These are phyloP conservation scores for Altica lythri DNA, from an alignment of 2,888 invertebrate species.

Conservation along the genomic window DNA sequence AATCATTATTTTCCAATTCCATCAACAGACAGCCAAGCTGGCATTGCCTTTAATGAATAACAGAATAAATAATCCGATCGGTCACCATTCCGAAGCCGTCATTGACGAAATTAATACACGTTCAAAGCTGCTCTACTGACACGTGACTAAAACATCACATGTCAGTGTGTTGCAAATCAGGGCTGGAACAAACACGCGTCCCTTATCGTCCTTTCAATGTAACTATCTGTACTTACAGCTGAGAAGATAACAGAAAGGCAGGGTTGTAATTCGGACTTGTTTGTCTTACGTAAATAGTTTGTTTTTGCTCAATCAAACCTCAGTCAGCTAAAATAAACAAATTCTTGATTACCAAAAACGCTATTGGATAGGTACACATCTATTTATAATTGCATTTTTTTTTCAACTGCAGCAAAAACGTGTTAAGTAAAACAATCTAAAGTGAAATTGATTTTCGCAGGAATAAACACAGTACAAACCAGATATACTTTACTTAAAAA, in stretches of 20 bases:
- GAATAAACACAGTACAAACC: no score
- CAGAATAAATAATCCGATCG: conserved; percentile 18
- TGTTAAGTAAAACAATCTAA: no score
- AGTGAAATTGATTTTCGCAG: no score
- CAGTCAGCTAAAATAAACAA: no score
- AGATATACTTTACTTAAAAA: no score
- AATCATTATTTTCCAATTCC: conserved; percentile 8
- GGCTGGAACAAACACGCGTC: conserved; percentile 45
- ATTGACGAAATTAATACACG: conserved; percentile 38
- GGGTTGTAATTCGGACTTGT: background rate
- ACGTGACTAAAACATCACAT: conserved; percentile 50
- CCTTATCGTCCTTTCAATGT: conserved; percentile 44
- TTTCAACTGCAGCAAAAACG: no score
- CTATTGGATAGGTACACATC: no score
- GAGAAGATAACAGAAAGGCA: conserved; percentile 10
- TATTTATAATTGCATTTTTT: no score
- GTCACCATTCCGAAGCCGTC: conserved; percentile 15
- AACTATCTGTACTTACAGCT: conserved; percentile 36
- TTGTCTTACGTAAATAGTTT: no score
- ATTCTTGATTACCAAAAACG: no score
- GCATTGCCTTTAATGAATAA: conserved; percentile 10
- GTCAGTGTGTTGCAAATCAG: conserved; percentile 51
- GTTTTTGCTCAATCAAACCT: no score
- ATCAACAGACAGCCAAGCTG: background rate
- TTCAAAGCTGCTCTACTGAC: conserved; percentile 38